phyloP scores from a whole-genome alignment of 2,797 vertebrate species.

The Darevskia mixta region DNA sequence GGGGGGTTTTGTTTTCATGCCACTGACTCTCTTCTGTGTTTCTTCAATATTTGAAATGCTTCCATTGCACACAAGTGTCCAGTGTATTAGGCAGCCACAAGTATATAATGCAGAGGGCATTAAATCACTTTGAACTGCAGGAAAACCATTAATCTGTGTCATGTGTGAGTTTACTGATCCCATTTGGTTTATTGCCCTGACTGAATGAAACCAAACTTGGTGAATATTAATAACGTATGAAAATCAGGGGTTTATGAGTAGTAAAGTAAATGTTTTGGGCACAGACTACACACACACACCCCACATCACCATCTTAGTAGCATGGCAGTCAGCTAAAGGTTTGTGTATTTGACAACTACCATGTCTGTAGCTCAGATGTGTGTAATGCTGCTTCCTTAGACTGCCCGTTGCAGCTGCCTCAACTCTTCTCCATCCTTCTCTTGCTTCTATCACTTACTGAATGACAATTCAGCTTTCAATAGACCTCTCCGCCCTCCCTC shows the following conservation, averaged over 20 bases:
- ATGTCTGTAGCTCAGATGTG: background rate
- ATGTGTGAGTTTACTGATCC: constrained; percentile 48
- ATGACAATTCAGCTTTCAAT: background rate
- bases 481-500: background rate
- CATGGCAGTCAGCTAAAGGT: constrained; percentile 47
- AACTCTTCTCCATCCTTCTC: background rate
- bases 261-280: constrained; percentile 49
- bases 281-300: background rate
- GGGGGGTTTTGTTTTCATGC: background rate
- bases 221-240: constrained; percentile 33
- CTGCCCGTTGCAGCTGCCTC: background rate
- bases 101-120: constrained; percentile 52
- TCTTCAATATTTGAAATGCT: constrained; percentile 1
- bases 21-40: background rate
- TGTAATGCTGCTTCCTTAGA: background rate
- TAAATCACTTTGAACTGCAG: constrained; percentile 44
- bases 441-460: background rate
- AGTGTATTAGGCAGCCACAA: constrained; percentile 47
- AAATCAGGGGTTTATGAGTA: constrained; percentile 42
- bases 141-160: constrained; percentile 50
- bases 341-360: background rate
- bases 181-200: constrained; percentile 34
- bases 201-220: constrained; percentile 48
- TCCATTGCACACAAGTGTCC: constrained; percentile 50
- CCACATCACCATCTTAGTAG: too few species aligned